Evolutionary conservation across 2,888 invertebrate species (phyloP).

Genomic region (Dione vanillae): DNA sequence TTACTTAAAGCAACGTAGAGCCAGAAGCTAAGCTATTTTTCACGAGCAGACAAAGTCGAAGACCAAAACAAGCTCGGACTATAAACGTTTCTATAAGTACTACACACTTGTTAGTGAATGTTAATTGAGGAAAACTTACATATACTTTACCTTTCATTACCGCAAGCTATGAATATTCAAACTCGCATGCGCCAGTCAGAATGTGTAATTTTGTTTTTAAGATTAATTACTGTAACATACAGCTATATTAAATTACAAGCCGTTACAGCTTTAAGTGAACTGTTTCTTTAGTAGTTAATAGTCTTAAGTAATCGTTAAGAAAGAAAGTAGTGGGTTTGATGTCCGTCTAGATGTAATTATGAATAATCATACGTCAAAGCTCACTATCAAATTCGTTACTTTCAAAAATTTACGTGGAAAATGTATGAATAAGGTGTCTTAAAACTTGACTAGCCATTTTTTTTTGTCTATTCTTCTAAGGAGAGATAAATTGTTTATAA

Average conservation of each 20-base stretch:
- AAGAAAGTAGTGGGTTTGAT: not conserved
- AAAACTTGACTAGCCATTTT: too few species aligned
- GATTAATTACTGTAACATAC: conserved; percentile 6
- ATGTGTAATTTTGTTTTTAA: conserved; percentile 26
- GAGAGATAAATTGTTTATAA: too few species aligned
- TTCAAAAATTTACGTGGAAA: too few species aligned
- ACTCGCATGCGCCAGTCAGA: conserved; percentile 12
- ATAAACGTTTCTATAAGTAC: not conserved
- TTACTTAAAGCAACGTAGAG: too few species aligned
- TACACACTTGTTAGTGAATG: not conserved
- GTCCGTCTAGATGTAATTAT: not conserved
- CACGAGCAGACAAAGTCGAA: not conserved
- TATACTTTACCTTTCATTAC: conserved; percentile 22
- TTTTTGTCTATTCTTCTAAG: too few species aligned
- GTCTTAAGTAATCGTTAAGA: too few species aligned
- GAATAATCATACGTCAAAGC: too few species aligned
- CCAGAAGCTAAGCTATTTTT: not conserved
- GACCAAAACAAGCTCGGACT: not conserved
- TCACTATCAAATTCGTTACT: too few species aligned
- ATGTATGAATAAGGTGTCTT: too few species aligned
- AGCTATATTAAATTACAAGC: not conserved
- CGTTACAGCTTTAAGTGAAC: not conserved
- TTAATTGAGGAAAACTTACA: conserved; percentile 25
- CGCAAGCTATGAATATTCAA: conserved; percentile 17
- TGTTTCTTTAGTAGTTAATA: not conserved